These are phyloP conservation scores for Xestoiulus laeticollis DNA, from an alignment of 2,888 invertebrate species.

Conservation along the genomic window DNA sequence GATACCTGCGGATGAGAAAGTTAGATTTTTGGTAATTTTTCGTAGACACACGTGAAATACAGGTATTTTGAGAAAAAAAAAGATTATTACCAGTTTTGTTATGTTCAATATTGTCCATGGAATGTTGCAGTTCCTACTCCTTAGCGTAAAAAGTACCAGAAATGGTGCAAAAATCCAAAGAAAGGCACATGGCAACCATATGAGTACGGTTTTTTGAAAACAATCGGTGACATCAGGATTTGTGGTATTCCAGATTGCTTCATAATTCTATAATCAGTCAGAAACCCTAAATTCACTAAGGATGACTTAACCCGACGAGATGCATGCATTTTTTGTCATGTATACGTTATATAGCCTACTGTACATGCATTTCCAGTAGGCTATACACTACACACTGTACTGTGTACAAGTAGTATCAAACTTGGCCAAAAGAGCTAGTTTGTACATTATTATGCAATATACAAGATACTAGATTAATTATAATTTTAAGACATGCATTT, in stretches of 20 bases:
- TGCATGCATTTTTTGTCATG: background rate
- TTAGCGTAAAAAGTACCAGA: constrained; percentile 56
- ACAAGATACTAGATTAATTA: no score
- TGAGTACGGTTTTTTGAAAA: constrained; percentile 65
- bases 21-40: background rate
- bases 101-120: constrained; percentile 69
- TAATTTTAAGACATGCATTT: no score
- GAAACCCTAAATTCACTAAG: background rate
- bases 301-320: no score
- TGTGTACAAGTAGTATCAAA: no score
- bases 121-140: constrained; percentile 57
- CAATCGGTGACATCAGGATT: constrained; percentile 83
- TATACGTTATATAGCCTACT: no score
- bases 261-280: constrained; percentile 74
- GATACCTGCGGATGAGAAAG: background rate
- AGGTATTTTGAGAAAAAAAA: background rate
- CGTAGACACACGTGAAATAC: no score
- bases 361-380: no score
- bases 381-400: no score
- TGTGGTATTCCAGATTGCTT: constrained; percentile 80
- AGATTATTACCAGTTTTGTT: constrained; percentile 70
- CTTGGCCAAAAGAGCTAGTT: no score
- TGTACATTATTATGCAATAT: no score
- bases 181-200: constrained; percentile 66
- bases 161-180: constrained; percentile 61